phyloP scores from a whole-genome alignment of 92 coral and sea anemone species.

The Siderastrea radians region DNA sequence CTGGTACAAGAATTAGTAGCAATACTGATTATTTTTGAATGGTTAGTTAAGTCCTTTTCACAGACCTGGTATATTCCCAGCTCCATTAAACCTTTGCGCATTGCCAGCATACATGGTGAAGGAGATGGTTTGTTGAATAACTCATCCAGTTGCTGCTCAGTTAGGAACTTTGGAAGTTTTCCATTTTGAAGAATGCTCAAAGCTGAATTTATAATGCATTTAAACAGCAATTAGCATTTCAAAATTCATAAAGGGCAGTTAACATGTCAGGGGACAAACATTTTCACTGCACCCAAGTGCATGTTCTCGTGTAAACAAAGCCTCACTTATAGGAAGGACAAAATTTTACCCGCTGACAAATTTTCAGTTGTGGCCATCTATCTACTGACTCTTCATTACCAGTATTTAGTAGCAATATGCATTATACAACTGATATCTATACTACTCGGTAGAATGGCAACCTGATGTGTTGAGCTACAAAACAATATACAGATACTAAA shows the following conservation, averaged over 20 bases:
- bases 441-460: constrained; percentile 3
- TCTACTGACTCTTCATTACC: background rate
- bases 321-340: background rate
- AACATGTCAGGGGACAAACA: too few species aligned
- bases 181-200: constrained; percentile 68
- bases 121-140: constrained; percentile 40
- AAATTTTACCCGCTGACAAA: background rate
- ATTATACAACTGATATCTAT: background rate
- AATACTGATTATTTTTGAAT: background rate
- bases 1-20: constrained; percentile 20
- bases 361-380: constrained; percentile 19
- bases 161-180: constrained; percentile 50
- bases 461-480: constrained; percentile 8
- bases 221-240: constrained; percentile 15
- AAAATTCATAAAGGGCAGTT: background rate
- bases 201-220: constrained; percentile 28
- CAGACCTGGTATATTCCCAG: constrained; percentile 72
- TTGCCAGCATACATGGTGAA: constrained; percentile 51
- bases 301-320: too few species aligned
- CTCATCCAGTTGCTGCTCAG: constrained; percentile 45
- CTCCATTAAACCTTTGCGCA: constrained; percentile 46
- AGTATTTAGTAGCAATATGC: constrained; percentile 3
- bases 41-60: background rate
- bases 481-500: background rate
- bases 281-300: too few species aligned